Evolutionary conservation across 2,797 vertebrate species (phyloP), one percentile per base, ranked within the genome.

Genomic region (Anabas testudineus): DNA sequence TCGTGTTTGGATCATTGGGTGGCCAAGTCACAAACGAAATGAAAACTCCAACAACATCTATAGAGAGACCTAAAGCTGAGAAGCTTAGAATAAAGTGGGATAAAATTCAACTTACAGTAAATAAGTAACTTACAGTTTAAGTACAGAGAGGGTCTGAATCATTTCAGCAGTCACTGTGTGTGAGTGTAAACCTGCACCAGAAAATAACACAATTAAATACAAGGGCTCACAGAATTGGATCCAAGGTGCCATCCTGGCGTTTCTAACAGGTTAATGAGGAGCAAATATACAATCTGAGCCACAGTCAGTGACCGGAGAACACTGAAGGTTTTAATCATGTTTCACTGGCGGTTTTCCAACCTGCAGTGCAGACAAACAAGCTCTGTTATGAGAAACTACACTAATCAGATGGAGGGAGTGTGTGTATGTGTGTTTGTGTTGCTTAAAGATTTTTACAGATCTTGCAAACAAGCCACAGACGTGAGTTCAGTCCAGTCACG

Each of bases 371-470:
- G 19, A 51, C 58, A 36, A 32, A 19, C n/a, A 47, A 53, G 30
- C n/a, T 42, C n/a, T n/a, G n/a, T n/a, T n/a, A n/a, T n/a, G n/a
- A 52, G 16, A 32, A 39, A 32, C 55, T 19, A 45, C 16, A 41
- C 26, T 52, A 32, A 13, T 66, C 41, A 61, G 18, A 15, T 45
- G 19, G 2, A 8, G 2, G 18, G 7, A 7, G 30, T 37, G 51
- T 48, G 62, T 30, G 18, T 30, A 39, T 47, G 4, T 52, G 53
- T 56, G n/a, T 49, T 54, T 63, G n/a, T 61, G 53, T 36, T 41
- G 26, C 49, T 52, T 30, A 10, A 21, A 72, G 18, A 73, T n/a
- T n/a, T n/a, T 57, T 61, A n/a, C n/a, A n/a, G n/a, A n/a, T n/a
- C n/a, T 47, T 67, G n/a, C 36, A 43, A 53, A 62, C 37, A 32